Evolutionary conservation across 2,113 vertebrate species (phyloP).

Genomic region (Bubo bubo): DNA sequence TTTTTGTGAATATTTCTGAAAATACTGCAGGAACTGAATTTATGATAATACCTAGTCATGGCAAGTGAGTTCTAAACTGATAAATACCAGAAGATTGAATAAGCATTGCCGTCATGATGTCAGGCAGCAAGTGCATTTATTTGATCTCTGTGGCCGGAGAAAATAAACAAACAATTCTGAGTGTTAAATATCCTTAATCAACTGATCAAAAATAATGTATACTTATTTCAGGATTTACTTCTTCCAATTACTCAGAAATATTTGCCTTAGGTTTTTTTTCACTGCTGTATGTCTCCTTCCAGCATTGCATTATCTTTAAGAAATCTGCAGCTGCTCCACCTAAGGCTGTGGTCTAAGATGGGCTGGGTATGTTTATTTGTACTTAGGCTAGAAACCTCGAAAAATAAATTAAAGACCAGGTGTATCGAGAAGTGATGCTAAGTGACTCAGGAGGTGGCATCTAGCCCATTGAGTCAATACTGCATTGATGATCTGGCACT

Average conservation of each 20-base stretch:
- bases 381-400: slow-evolving; percentile 34
- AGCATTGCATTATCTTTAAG: neutral
- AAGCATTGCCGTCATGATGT: neutral
- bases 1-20: neutral
- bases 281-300: neutral
- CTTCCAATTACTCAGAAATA: neutral
- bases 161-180: neutral
- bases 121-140: neutral
- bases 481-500: neutral
- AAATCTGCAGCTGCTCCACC: slow-evolving; percentile 25
- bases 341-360: slow-evolving; percentile 5
- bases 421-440: slow-evolving; percentile 4
- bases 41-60: neutral
- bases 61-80: neutral
- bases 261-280: neutral
- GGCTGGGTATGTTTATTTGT: slow-evolving; percentile 62
- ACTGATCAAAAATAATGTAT: neutral
- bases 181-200: neutral
- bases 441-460: slow-evolving; percentile 55
- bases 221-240: neutral
- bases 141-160: neutral
- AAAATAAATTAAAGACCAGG: slow-evolving; percentile 54
- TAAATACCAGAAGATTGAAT: neutral
- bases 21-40: neutral
- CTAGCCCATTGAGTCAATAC: slow-evolving; percentile 6